Conservation (phyloP, 2,797 vertebrate genomes). For the Taenioides sp. region DNA sequence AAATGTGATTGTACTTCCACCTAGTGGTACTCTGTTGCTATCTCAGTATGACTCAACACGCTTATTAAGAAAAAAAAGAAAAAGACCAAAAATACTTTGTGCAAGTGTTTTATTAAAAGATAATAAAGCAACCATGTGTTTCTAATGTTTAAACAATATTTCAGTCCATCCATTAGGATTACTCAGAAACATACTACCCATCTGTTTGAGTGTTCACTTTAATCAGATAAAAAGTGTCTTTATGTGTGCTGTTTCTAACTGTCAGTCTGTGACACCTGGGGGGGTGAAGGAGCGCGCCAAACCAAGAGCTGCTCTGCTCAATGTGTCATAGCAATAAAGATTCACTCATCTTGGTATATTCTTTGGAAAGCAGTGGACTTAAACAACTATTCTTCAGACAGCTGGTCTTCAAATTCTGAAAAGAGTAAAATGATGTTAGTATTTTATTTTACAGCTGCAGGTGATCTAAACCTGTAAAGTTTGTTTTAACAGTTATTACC, state of each 20-base stretch:
- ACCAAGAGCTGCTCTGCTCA: constrained; percentile 12
- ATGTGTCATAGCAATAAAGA: not conserved
- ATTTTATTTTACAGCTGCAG: not conserved
- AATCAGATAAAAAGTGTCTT: constrained; percentile 67
- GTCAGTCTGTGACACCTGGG: constrained; percentile 58
- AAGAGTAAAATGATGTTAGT: not conserved
- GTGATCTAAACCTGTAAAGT: not conserved
- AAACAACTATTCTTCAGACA: not conserved
- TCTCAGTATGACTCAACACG: constrained; percentile 80
- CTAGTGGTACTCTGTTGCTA: constrained; percentile 82
- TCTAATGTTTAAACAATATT: constrained; percentile 24
- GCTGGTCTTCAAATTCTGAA: not conserved
- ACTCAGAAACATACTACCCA: constrained; percentile 33
- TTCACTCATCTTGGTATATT: not conserved
- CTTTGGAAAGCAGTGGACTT: not conserved
- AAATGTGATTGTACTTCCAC: constrained; percentile 86
- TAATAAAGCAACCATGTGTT: constrained; percentile 65
- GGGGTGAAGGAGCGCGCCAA: constrained; percentile 26
- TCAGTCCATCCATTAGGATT: not conserved
- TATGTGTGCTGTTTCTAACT: constrained; percentile 59
- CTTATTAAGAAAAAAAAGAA: constrained; percentile 58
- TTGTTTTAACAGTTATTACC: constrained; percentile 64
- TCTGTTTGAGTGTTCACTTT: constrained; percentile 68
- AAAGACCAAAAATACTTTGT: constrained; percentile 68
- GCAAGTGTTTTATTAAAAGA: constrained; percentile 81